These are phyloP conservation scores for Zosterops japonicus DNA, from an alignment of 2,113 vertebrate species.

Conservation along the genomic window DNA sequence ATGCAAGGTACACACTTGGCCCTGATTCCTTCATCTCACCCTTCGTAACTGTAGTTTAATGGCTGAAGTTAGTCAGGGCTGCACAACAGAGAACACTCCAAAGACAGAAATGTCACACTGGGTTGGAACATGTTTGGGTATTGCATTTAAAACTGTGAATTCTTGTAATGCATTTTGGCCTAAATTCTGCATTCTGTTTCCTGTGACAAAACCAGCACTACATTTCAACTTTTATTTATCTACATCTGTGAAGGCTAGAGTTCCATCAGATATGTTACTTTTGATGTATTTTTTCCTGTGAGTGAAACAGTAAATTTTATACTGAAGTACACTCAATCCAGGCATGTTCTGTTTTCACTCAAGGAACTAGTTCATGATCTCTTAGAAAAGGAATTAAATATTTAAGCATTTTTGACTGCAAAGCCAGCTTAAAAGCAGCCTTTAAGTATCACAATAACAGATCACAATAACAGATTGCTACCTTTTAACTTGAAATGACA, in stretches of 20 bases:
- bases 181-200: neutral
- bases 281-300: neutral
- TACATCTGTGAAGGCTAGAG: neutral
- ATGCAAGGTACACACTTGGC: neutral
- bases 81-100: neutral
- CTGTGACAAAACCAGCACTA: neutral
- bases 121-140: neutral
- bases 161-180: neutral
- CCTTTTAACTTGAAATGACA: neutral
- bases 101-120: neutral
- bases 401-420: slow-evolving; percentile 18
- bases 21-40: neutral
- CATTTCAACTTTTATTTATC: neutral
- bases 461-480: neutral
- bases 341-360: slow-evolving; percentile 17
- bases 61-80: neutral
- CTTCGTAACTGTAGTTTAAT: neutral
- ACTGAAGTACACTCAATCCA: neutral
- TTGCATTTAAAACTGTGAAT: neutral
- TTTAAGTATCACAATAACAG: neutral
- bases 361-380: neutral
- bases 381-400: neutral
- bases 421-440: neutral
- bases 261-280: slow-evolving; percentile 8
- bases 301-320: slow-evolving; percentile 7